Percentiles rank a stretch among this genome's conserved stretches.
These are phyloP conservation scores for Megathymus violae DNA, from an alignment of 1,140 invertebrate species.

Conservation along the genomic window DNA sequence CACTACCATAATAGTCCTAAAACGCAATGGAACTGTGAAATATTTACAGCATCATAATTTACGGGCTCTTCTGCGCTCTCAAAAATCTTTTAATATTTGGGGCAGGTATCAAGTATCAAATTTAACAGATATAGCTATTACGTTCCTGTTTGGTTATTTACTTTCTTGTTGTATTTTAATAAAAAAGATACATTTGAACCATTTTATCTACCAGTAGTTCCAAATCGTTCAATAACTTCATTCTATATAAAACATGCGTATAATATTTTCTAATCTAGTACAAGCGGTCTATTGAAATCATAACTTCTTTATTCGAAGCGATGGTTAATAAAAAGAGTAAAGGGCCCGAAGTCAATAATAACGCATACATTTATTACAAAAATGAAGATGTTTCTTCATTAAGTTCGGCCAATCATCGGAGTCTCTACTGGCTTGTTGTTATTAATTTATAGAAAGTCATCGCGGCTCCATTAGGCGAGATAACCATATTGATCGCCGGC, in stretches of 20 bases:
- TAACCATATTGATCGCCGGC: slow-evolving; percentile 75
- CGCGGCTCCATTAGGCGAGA: slow-evolving; percentile 72
- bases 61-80: slow-evolving; percentile 6
- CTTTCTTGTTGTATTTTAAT: slow-evolving; percentile 4
- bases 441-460: slow-evolving; percentile 83
- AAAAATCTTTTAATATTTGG: neutral
- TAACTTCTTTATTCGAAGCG: slow-evolving; percentile 45
- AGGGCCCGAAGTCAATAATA: slow-evolving; percentile 53
- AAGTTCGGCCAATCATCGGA: slow-evolving; percentile 66
- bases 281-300: slow-evolving; percentile 44
- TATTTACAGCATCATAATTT: slow-evolving; percentile 49
- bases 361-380: slow-evolving; percentile 52
- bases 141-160: slow-evolving; percentile 34
- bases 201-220: slow-evolving; percentile 6
- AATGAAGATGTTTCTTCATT: slow-evolving; percentile 78
- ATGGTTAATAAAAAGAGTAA: slow-evolving; percentile 51
- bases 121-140: neutral
- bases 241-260: slow-evolving; percentile 13
- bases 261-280: slow-evolving; percentile 32
- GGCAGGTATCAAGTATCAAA: no score
- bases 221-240: slow-evolving; percentile 12
- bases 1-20: slow-evolving; percentile 51
- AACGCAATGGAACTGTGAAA: slow-evolving; percentile 50
- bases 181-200: slow-evolving; percentile 27
- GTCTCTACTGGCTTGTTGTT: slow-evolving; percentile 67